phyloP scores from a whole-genome alignment of 1,140 invertebrate species.

The Sinella curviseta region DNA sequence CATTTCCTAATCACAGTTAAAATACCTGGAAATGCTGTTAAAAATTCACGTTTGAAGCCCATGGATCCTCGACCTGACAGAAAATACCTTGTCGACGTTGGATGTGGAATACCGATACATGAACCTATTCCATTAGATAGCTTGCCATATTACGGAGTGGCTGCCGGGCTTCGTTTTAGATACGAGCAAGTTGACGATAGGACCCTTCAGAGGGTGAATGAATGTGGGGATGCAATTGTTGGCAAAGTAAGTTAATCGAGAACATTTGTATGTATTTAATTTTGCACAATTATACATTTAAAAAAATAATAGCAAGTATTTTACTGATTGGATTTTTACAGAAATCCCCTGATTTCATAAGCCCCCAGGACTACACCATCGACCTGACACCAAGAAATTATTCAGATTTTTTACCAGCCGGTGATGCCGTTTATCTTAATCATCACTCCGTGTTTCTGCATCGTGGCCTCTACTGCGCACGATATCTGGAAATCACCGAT shows the following conservation, averaged over 20 bases:
- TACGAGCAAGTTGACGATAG: slow-evolving; percentile 33
- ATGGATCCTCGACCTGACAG: neutral
- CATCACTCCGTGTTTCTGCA: slow-evolving; percentile 13
- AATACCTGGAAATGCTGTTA: slow-evolving; percentile 10
- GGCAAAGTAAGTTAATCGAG: slow-evolving; percentile 23
- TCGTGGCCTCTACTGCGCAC: slow-evolving; percentile 31
- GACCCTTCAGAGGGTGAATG: slow-evolving; percentile 19
- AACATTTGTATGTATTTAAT: neutral
- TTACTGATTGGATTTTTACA: neutral
- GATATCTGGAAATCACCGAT: slow-evolving; percentile 32
- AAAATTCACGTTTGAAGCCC: neutral
- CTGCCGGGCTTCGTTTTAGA: slow-evolving; percentile 37
- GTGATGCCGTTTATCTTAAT: neutral
- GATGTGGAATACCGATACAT: slow-evolving; percentile 36
- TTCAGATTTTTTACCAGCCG: neutral
- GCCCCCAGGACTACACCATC: slow-evolving; percentile 35
- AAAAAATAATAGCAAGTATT: too few relatives aligned
- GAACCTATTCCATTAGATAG: slow-evolving; percentile 24
- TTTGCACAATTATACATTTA: neutral
- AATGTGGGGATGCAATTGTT: slow-evolving; percentile 32
- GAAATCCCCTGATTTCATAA: neutral
- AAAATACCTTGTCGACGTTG: slow-evolving; percentile 38
- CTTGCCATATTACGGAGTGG: slow-evolving; percentile 31
- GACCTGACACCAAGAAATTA: slow-evolving; percentile 7
- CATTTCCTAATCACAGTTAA: slow-evolving; percentile 16